Evolutionary conservation across 2,888 invertebrate genomes (phyloP).

Genomic region (Scaptomyza parva): DNA sequence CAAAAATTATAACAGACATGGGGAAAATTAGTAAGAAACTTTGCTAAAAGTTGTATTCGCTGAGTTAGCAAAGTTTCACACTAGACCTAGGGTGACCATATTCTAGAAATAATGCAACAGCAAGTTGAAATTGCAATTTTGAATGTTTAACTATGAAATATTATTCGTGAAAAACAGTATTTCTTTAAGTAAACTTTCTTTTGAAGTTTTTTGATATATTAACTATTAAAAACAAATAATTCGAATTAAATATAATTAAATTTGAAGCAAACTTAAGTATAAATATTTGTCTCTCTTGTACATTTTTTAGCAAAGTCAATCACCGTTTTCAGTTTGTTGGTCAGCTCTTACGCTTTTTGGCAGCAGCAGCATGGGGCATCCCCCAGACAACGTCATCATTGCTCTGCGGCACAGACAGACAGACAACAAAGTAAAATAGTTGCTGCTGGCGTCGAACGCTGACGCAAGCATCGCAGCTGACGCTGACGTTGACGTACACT

Average conservation of each 20-base stretch:
- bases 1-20: neutral
- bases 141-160: neutral
- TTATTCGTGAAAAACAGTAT: neutral
- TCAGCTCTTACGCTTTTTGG: neutral
- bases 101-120: neutral
- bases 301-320: neutral
- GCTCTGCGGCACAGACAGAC: conserved; percentile 13
- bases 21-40: neutral
- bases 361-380: conserved; percentile 53
- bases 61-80: conserved; percentile 31
- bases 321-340: neutral
- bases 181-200: no score
- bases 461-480: conserved; percentile 10
- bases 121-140: conserved; percentile 1
- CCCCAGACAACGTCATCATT: conserved; percentile 49
- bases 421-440: no score
- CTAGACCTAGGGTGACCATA: conserved; percentile 45
- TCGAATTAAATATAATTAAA: neutral
- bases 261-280: neutral
- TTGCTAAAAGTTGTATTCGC: neutral
- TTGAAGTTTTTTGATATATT: no score
- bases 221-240: neutral
- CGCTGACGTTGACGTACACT: conserved; percentile 29
- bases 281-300: neutral
- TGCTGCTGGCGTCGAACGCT: conserved; percentile 20